Conservation (phyloP, 2,888 invertebrate genomes). For the Meloe dianella region DNA sequence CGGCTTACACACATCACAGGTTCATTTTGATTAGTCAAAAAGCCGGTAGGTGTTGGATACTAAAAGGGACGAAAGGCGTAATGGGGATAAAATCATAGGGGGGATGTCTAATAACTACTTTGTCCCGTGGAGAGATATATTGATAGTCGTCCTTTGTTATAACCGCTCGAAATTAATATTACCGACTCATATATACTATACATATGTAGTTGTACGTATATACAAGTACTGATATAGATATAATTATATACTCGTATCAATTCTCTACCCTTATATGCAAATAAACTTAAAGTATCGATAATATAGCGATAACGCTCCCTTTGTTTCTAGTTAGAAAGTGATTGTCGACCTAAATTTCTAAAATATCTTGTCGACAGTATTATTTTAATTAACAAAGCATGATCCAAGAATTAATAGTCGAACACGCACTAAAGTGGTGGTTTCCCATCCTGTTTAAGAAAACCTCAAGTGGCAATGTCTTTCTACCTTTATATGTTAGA, state of each 20-base stretch:
- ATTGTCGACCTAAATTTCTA: conserved; percentile 14
- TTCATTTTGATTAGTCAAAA: conserved; percentile 23
- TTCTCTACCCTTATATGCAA: conserved; percentile 22
- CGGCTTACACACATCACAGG: conserved; percentile 32
- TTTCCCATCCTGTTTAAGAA: conserved; percentile 30
- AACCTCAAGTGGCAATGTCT: conserved; percentile 28
- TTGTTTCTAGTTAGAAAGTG: conserved; percentile 2
- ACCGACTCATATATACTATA: conserved; percentile 22
- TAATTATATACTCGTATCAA: conserved; percentile 19
- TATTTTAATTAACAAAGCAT: conserved; percentile 24
- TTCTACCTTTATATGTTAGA: conserved; percentile 17
- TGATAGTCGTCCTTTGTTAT: conserved; percentile 41
- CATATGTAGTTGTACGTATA: not conserved
- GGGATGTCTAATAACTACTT: conserved; percentile 45
- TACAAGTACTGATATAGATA: not conserved
- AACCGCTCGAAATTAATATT: conserved; percentile 43
- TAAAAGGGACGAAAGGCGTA: conserved; percentile 34
- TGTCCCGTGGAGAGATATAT: conserved; percentile 45
- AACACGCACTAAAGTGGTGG: conserved; percentile 25
- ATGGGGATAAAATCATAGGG: conserved; percentile 38
- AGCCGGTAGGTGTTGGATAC: conserved; percentile 35
- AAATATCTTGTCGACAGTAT: conserved; percentile 10
- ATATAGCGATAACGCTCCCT: not conserved
- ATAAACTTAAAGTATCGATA: conserved; percentile 14
- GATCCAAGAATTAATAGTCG: conserved; percentile 20